A percentile compares a stretch with the other conserved stretches of the same genome.
Conservation (phyloP, 2,888 invertebrate genomes). For the Diaperis boleti region DNA sequence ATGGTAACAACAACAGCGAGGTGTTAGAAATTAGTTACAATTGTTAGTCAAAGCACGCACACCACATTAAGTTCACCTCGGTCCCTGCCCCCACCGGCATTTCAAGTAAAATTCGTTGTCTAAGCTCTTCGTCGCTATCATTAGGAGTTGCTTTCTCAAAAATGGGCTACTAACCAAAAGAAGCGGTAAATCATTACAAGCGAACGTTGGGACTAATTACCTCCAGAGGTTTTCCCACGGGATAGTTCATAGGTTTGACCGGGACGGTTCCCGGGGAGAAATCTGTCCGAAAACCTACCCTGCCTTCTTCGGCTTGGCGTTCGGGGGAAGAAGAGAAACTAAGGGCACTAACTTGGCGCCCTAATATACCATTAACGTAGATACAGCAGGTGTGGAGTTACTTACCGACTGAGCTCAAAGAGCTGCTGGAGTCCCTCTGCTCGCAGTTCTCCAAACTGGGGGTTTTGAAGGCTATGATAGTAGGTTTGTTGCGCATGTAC, state of each 20-base stretch:
- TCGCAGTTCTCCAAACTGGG: conserved; percentile 82
- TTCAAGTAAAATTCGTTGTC: conserved; percentile 45
- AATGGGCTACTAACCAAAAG: conserved; percentile 51
- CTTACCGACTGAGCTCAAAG: conserved; percentile 71
- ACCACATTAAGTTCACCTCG: conserved; percentile 49
- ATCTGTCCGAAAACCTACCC: conserved; percentile 60
- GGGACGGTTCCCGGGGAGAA: conserved; percentile 53
- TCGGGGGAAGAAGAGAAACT: conserved; percentile 66
- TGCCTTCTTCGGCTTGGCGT: conserved; percentile 73
- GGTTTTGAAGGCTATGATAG: conserved; percentile 88
- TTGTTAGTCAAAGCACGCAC: conserved; percentile 21
- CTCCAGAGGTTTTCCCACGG: conserved; percentile 86
- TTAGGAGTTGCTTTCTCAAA: conserved; percentile 49
- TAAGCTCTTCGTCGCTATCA: conserved; percentile 46
- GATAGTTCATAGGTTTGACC: conserved; percentile 72
- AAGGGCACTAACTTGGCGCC: conserved; percentile 57
- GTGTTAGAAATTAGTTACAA: conserved; percentile 14
- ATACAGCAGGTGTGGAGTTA: conserved; percentile 15
- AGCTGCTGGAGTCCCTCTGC: conserved; percentile 69
- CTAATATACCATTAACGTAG: conserved; percentile 40
- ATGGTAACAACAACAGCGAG: not conserved
- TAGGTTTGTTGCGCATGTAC: conserved; percentile 91
- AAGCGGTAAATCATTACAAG: conserved; percentile 28
- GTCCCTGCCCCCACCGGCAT: conserved; percentile 51
- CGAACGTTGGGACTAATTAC: conserved; percentile 64